These are phyloP conservation scores for Trichacis sp. DNA, from an alignment of 2,888 invertebrate genomes.

Conservation along the genomic window DNA sequence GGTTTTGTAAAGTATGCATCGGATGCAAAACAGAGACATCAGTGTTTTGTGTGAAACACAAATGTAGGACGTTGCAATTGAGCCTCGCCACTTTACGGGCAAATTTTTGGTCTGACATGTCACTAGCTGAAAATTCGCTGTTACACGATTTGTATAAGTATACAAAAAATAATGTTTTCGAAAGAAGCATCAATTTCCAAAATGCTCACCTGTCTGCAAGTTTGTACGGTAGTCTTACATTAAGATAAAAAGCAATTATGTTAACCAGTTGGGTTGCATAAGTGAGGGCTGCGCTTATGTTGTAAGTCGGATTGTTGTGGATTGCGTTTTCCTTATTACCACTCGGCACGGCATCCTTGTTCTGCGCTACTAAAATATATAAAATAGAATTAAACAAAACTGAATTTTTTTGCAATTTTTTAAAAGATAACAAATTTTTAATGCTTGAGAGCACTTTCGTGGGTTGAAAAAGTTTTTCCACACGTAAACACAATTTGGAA, in stretches of 20 bases:
- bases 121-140: slow-evolving; percentile 86
- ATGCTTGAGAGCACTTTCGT: no score
- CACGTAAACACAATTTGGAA: no score
- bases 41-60: slow-evolving; percentile 84
- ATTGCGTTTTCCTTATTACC: slow-evolving; percentile 73
- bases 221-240: slow-evolving; percentile 83
- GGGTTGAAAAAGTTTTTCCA: no score
- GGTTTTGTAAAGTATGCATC: slow-evolving; percentile 79
- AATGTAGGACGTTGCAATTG: slow-evolving; percentile 83
- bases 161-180: no score
- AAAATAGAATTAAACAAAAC: no score
- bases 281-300: slow-evolving; percentile 84
- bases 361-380: slow-evolving; percentile 71
- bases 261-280: slow-evolving; percentile 88
- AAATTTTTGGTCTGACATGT: slow-evolving; percentile 80
- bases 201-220: slow-evolving; percentile 75
- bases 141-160: no score
- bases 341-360: slow-evolving; percentile 71
- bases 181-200: no score
- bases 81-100: slow-evolving; percentile 80
- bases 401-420: no score
- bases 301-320: slow-evolving; percentile 76
- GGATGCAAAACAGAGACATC: slow-evolving; percentile 75
- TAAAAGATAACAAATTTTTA: no score
- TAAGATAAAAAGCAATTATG: slow-evolving; percentile 85